Conservation (phyloP, 2,888 invertebrate species). For the Lamproptera curius region DNA sequence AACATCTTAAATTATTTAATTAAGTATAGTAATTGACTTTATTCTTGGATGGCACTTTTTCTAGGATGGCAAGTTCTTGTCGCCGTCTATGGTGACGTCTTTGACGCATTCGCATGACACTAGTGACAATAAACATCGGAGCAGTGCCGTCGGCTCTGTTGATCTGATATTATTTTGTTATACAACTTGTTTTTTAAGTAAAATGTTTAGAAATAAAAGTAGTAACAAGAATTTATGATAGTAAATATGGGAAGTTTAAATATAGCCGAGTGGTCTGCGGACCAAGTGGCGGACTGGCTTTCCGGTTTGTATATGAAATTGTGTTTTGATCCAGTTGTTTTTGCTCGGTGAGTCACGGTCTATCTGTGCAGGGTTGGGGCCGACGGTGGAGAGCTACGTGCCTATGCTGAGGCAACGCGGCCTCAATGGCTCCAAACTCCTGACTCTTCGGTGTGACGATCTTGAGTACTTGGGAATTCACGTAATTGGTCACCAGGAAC, state of each 20-base stretch:
- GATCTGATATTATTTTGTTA: slow-evolving; percentile 24
- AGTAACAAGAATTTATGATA: slow-evolving; percentile 19
- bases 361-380: slow-evolving; percentile 82
- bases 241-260: slow-evolving; percentile 56
- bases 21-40: no score
- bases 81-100: no score
- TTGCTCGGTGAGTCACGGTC: slow-evolving; percentile 31
- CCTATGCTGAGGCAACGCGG: slow-evolving; percentile 88
- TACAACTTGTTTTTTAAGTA: slow-evolving; percentile 32
- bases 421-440: slow-evolving; percentile 88
- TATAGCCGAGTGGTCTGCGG: slow-evolving; percentile 93
- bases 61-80: no score
- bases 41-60: no score
- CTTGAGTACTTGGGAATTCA: slow-evolving; percentile 91
- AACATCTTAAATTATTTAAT: no score
- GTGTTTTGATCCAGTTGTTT: slow-evolving; percentile 27
- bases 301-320: slow-evolving; percentile 80
- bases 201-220: slow-evolving; percentile 35
- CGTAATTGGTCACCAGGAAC: slow-evolving; percentile 95
- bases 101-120: background rate
- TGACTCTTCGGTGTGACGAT: slow-evolving; percentile 92
- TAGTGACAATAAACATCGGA: slow-evolving; percentile 19
- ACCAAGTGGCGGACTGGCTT: slow-evolving; percentile 94
- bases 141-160: slow-evolving; percentile 11
- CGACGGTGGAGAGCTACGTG: slow-evolving; percentile 87